Conservation (phyloP, 2,888 invertebrate species). For the Andrena minutula region DNA sequence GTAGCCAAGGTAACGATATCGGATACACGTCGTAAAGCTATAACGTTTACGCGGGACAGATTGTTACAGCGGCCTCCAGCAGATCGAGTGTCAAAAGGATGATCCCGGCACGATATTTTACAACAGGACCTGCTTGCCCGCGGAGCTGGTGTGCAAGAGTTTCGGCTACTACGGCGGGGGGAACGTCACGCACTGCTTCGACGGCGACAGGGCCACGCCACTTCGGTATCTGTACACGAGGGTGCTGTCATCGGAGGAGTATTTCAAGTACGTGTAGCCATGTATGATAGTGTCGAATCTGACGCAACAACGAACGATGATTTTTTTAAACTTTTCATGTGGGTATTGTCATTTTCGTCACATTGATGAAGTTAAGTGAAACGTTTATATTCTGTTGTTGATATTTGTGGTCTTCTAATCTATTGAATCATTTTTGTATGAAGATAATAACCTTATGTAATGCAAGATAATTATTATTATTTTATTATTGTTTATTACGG, state of each 20-base stretch:
- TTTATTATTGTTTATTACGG: no score
- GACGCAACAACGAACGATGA: no score
- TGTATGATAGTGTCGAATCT: no score
- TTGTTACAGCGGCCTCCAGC: constrained; percentile 89
- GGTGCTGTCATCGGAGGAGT: constrained; percentile 88
- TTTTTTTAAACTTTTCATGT: no score
- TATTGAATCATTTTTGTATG: no score
- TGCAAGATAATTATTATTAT: no score
- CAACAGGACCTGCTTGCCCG: constrained; percentile 85
- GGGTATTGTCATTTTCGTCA: no score
- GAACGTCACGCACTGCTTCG: constrained; percentile 86
- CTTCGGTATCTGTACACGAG: constrained; percentile 87
- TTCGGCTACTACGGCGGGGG: constrained; percentile 82
- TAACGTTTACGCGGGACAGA: constrained; percentile 83
- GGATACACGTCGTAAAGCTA: constrained; percentile 22
- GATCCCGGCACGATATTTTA: constrained; percentile 86
- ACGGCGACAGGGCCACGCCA: constrained; percentile 81
- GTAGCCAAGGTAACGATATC: constrained; percentile 49
- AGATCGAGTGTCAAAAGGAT: constrained; percentile 85
- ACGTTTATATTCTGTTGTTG: no score
- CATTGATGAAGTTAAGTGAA: no score
- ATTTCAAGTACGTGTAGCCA: constrained; percentile 87
- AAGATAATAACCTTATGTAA: no score
- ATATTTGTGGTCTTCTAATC: no score
- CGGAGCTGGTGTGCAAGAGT: constrained; percentile 86